These are phyloP conservation scores for pig (Sus scrofa) DNA, from an alignment of 2,113 vertebrate genomes.

Conservation along the genomic window DNA sequence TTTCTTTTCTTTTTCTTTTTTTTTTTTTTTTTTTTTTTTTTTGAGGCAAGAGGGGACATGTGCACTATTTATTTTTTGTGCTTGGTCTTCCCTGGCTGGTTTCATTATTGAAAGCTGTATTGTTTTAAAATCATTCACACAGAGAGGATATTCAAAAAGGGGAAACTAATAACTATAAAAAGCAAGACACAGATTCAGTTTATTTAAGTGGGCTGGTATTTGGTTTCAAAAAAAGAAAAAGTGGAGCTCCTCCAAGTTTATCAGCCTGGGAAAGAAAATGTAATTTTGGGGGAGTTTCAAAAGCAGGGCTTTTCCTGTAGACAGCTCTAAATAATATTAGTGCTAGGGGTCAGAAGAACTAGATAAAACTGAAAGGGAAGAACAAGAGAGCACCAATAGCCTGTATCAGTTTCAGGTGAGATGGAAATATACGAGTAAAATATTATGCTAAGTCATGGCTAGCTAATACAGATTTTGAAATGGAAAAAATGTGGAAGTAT, in stretches of 20 bases:
- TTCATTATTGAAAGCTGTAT: neutral
- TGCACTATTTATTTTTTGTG: neutral
- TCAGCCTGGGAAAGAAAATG: neutral
- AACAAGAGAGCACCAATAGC: neutral
- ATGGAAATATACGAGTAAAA: neutral
- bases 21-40: neutral
- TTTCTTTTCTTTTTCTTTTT: neutral
- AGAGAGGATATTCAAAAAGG: neutral
- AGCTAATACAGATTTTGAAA: neutral
- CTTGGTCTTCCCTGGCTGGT: neutral
- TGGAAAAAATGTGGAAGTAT: neutral
- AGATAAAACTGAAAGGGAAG: neutral
- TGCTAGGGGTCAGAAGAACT: neutral
- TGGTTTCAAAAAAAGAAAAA: neutral
- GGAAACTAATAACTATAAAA: neutral
- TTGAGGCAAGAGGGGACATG: neutral
- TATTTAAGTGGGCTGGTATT: neutral
- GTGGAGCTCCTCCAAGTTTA: neutral
- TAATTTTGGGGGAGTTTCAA: neutral
- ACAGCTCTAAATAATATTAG: neutral
- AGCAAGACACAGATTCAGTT: neutral
- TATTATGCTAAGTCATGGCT: neutral
- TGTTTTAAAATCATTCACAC: neutral
- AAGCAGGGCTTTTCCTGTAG: neutral
- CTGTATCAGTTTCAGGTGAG: neutral